Conservation (phyloP, 2,113 vertebrate species). For the Peucedramus taeniatus region DNA sequence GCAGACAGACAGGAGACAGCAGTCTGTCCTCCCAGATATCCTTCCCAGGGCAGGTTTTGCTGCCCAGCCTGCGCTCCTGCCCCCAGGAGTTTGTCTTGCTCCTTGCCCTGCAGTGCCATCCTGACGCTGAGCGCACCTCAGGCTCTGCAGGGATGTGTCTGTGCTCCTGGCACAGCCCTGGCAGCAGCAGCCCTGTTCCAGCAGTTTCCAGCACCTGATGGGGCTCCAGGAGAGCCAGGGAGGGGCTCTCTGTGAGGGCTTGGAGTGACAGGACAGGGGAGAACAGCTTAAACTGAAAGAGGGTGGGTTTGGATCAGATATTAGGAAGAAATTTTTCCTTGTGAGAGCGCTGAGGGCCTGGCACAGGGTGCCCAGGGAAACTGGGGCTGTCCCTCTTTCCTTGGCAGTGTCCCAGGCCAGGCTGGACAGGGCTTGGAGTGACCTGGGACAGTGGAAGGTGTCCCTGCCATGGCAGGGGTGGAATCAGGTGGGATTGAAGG, state of each 20-base stretch:
- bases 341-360: background rate
- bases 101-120: rapidly evolving
- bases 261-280: background rate
- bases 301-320: background rate
- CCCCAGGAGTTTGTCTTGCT: too few species aligned
- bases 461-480: background rate
- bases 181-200: background rate
- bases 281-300: too few species aligned
- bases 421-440: rapidly evolving
- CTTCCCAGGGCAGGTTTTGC: rapidly evolving
- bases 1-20: background rate
- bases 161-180: background rate
- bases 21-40: background rate
- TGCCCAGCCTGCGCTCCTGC: background rate
- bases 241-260: background rate
- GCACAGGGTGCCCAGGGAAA: background rate
- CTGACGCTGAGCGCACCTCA: rapidly evolving
- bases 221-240: background rate
- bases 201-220: background rate
- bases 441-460: background rate
- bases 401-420: background rate
- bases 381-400: background rate
- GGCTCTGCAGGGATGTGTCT: rapidly evolving
- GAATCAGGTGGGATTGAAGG: background rate
- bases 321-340: background rate